phyloP scores from a whole-genome alignment of 2,113 vertebrate genomes.

The Nothocercus nigrocapillus region DNA sequence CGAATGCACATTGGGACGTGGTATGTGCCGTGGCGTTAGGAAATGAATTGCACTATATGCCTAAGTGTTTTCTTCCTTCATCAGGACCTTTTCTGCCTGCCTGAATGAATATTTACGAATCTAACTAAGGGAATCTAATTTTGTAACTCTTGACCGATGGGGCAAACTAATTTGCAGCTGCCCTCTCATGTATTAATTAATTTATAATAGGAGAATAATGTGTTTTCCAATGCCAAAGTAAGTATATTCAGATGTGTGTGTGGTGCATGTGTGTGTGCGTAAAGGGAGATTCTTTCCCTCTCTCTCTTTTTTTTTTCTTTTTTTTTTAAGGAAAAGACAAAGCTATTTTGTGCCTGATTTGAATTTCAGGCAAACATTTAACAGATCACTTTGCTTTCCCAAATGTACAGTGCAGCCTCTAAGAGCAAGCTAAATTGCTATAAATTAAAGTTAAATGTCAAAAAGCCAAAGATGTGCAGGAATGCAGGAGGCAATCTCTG shows the following conservation, averaged over 20 bases:
- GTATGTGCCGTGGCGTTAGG: rapidly evolving
- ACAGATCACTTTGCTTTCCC: conserved; percentile 61
- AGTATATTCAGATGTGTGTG: not conserved
- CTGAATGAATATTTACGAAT: not conserved
- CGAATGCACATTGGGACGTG: not conserved
- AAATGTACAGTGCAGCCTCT: conserved; percentile 1
- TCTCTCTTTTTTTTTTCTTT: not conserved
- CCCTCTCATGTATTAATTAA: not conserved
- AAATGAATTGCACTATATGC: too few species aligned
- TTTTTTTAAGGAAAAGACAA: not conserved
- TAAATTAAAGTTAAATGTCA: conserved; percentile 78
- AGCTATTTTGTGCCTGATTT: conserved; percentile 40
- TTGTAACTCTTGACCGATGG: not conserved
- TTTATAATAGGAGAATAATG: not conserved
- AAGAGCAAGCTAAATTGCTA: conserved; percentile 71
- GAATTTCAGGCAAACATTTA: conserved; percentile 64
- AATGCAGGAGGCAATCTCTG: conserved; percentile 60
- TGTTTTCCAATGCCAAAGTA: not conserved
- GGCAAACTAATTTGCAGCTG: not conserved
- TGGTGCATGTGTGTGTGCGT: too few species aligned
- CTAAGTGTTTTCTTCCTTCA: not conserved
- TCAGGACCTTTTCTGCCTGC: not conserved
- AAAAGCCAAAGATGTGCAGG: conserved; percentile 69
- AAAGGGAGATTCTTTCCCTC: not conserved
- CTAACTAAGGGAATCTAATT: not conserved